phyloP scores from a whole-genome alignment of 2,113 vertebrate genomes.

The Cyanistes caeruleus region DNA sequence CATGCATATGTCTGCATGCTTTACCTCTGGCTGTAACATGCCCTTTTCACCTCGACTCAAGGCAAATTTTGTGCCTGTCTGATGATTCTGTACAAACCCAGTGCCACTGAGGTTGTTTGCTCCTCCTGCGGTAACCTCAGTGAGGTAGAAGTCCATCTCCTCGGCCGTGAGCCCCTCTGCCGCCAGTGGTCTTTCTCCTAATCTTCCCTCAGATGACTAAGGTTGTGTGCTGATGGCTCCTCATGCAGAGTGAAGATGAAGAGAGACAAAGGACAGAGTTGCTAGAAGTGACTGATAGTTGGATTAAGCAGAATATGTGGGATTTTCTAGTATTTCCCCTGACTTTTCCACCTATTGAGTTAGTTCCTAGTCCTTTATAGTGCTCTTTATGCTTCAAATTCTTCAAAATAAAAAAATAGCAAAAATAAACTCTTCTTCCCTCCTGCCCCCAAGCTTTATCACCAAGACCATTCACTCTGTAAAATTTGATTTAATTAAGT shows the following conservation, averaged over 20 bases:
- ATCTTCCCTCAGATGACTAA: background rate
- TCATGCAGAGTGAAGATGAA: background rate
- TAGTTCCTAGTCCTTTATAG: background rate
- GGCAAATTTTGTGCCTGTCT: background rate
- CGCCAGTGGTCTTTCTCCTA: background rate
- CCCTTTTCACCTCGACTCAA: background rate
- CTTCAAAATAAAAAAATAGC: background rate
- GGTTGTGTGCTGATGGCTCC: background rate
- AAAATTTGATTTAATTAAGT: background rate
- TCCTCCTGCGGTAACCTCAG: fast-evolving
- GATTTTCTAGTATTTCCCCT: background rate
- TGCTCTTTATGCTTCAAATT: background rate
- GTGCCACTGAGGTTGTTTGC: background rate
- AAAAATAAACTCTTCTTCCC: background rate
- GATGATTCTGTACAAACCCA: background rate
- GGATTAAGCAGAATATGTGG: background rate
- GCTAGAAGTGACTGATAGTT: background rate
- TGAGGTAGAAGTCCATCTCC: background rate
- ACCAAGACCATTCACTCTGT: background rate
- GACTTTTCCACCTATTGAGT: background rate
- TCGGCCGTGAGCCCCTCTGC: background rate
- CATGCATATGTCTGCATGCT: background rate
- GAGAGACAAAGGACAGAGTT: background rate
- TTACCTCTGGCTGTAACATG: background rate
- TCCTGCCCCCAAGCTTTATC: background rate